A percentile compares a stretch with the other conserved stretches of the same genome.
Conservation (phyloP, 2,113 vertebrate genomes). For the Chamaetylas fuelleborni region DNA sequence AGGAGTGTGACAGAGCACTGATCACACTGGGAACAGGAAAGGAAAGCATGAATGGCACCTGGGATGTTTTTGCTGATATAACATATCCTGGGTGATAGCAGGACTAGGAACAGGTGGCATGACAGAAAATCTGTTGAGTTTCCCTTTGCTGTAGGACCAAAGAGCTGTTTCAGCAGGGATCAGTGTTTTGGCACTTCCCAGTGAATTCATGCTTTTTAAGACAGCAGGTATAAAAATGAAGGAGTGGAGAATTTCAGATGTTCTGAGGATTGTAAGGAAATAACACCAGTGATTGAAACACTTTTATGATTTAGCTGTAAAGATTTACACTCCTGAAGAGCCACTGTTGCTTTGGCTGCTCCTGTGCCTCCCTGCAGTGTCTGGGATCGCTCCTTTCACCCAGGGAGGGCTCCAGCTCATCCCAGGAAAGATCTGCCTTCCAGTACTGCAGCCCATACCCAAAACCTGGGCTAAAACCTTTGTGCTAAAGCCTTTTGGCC, state of each 20-base stretch:
- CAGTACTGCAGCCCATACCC: not conserved
- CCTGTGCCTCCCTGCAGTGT: not conserved
- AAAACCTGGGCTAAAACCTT: not conserved
- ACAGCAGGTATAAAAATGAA: not conserved
- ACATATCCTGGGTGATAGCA: not conserved
- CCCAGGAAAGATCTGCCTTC: not conserved
- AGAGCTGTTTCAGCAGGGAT: not conserved
- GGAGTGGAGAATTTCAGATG: not conserved
- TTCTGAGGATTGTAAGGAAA: not conserved
- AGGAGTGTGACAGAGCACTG: not conserved
- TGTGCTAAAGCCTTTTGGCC: not conserved
- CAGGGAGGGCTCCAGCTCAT: not conserved
- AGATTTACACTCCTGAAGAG: not conserved
- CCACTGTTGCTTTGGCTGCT: not conserved
- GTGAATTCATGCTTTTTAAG: not conserved
- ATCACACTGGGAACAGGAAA: not conserved
- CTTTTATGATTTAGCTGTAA: not conserved
- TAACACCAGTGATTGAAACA: not conserved
- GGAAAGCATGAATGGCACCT: not conserved
- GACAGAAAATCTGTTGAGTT: not conserved
- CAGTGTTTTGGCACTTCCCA: not conserved
- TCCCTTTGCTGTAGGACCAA: not conserved
- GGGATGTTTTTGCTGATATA: not conserved
- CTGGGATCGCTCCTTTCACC: rapidly evolving
- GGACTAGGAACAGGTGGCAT: not conserved